Evolutionary conservation across 2,113 vertebrate genomes (phyloP), one percentile per base, ranked within the genome.

Genomic region (Coptodon bakossiorum): DNA sequence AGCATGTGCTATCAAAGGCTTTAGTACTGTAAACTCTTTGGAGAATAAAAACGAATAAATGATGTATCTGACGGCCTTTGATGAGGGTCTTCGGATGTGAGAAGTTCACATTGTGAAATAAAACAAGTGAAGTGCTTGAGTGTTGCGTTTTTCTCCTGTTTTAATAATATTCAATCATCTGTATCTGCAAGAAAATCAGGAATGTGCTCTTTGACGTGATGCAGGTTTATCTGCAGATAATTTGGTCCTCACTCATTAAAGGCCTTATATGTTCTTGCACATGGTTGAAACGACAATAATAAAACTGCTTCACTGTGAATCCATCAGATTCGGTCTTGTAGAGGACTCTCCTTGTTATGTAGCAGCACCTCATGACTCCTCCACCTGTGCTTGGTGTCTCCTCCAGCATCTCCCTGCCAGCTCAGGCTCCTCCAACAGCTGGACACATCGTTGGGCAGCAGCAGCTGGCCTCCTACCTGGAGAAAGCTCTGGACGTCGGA

Each of bases 401-500:
- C 45, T 29, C 57, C 92, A 97, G 96, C 83, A 45, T 82, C 29
- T 43, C 86, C 1, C 17, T 87, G 17, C 89, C 84, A 0, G 17
- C 43, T 5, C 95, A 89, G 86, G 73, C 90, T 1, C 90, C 94
- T 19, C 96, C 96, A 1, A 56, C 95, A 5, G 97, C 97, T 2
- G 98, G 98, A 2, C 97, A 98, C 89, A 97, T 98, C 19, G 94
- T 97, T 2, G 97, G 92, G 16, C 95, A 93, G 63, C 90, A 95
- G 78, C 97, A 98, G 92, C 95, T 98, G 5, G 91, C 93, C 17
- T 93, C 96, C 6, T 96, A 97, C 92, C 92, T 98, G 91, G 96
- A 94, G 38, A 94, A 92, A 6, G 97, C 96, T 19, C 90, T 98
- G 81, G 94, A 88, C 10, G 24, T 83, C 0, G 95, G 97, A 2